A percentile compares a stretch with the other conserved stretches of the same genome.
Conservation (phyloP, 2,797 vertebrate genomes). For the Xenentodon cancila region DNA sequence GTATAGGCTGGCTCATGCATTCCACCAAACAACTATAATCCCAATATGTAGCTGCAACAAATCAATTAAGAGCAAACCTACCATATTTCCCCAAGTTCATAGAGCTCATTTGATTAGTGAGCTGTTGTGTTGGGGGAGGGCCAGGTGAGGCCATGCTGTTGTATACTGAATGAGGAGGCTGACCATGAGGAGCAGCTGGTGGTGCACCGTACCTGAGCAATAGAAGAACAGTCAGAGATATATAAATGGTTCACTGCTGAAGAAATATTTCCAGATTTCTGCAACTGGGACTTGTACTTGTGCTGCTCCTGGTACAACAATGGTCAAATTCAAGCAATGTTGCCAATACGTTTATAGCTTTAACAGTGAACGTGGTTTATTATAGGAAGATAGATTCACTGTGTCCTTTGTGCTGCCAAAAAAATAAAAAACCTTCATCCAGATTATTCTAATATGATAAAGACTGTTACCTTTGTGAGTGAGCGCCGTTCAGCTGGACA, state of each 20-base stretch:
- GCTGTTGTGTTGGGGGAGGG: constrained; percentile 79
- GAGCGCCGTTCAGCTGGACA: constrained; percentile 84
- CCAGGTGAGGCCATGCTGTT: constrained; percentile 73
- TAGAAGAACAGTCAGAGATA: not conserved
- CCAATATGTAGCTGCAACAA: not conserved
- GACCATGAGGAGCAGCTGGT: constrained; percentile 74
- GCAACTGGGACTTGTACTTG: not conserved
- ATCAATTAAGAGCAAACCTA: constrained; percentile 54
- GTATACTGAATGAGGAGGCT: constrained; percentile 76
- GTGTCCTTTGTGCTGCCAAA: not conserved
- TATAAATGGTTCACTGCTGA: not conserved
- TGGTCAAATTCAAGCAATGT: too few relatives aligned
- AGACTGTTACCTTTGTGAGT: constrained; percentile 84
- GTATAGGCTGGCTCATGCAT: not conserved
- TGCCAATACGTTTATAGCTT: too few relatives aligned
- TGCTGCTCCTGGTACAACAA: too few relatives aligned
- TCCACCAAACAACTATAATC: not conserved
- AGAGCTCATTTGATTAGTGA: constrained; percentile 87
- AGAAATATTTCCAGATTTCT: not conserved
- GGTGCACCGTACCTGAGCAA: constrained; percentile 81
- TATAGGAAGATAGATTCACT: too few relatives aligned
- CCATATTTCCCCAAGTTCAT: constrained; percentile 91
- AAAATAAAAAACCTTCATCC: not conserved
- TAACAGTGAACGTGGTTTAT: too few relatives aligned
- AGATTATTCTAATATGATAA: not conserved